Evolutionary conservation across 2,888 invertebrate species (phyloP).

Genomic region (Bruchidius siliquastri): DNA sequence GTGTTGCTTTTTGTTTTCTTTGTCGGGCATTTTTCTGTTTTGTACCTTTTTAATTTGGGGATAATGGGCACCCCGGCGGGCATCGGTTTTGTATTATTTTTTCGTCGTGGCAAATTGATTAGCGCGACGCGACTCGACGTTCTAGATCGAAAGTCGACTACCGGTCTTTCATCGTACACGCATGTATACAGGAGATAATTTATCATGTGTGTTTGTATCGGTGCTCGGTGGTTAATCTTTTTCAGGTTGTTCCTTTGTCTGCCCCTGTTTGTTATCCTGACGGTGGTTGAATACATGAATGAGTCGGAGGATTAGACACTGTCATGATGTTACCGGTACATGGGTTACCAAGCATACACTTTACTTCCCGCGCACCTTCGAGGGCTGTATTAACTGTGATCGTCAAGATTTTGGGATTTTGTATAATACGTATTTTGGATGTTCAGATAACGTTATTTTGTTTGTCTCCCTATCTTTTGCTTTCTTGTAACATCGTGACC

Average conservation of each 20-base stretch:
- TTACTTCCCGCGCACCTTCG: too few species aligned
- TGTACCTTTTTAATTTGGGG: constrained; percentile 1
- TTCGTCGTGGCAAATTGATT: not conserved
- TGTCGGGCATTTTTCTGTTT: constrained; percentile 1
- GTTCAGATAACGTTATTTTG: too few species aligned
- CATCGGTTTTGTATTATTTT: not conserved
- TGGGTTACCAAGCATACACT: too few species aligned
- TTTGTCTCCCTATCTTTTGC: too few species aligned
- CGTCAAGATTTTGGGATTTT: too few species aligned
- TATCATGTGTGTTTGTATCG: not conserved
- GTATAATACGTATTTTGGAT: too few species aligned
- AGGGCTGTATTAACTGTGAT: too few species aligned
- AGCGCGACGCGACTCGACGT: not conserved
- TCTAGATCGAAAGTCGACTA: not conserved
- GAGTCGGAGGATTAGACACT: too few species aligned
- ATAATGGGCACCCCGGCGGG: not conserved
- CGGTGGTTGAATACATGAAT: not conserved
- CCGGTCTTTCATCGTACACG: not conserved
- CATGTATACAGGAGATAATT: not conserved
- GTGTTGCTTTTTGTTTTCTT: constrained; percentile 1
- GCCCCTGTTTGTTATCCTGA: not conserved
- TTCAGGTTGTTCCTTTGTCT: not conserved
- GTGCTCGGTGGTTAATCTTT: not conserved
- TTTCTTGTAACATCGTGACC: too few species aligned
- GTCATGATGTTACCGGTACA: too few species aligned